A percentile compares a stretch with the other conserved stretches of the same genome.
Conservation (phyloP, 2,888 invertebrate species). For the Norana najaformis region DNA sequence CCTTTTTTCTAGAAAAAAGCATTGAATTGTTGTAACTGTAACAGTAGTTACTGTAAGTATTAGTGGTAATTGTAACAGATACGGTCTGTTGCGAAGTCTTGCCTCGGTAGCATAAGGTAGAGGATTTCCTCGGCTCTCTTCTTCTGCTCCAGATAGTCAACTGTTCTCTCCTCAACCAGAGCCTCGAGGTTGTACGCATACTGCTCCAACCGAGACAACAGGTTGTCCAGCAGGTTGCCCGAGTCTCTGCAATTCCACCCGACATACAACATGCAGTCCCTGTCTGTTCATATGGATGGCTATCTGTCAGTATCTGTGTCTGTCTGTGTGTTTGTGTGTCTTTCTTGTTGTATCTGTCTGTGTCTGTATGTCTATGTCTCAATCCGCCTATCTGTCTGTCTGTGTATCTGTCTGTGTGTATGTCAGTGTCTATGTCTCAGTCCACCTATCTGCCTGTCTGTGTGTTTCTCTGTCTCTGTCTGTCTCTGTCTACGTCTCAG, state of each 20-base stretch:
- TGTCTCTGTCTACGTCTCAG: background rate
- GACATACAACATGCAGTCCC: background rate
- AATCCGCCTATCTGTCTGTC: background rate
- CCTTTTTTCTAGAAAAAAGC: too few relatives aligned
- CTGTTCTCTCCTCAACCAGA: conserved; percentile 91
- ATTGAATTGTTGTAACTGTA: too few relatives aligned
- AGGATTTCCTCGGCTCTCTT: conserved; percentile 94
- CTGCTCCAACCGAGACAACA: conserved; percentile 93
- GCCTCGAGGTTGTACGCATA: conserved; percentile 97
- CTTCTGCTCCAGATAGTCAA: conserved; percentile 96
- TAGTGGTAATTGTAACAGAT: too few relatives aligned
- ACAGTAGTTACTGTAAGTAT: background rate
- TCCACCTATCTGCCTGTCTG: background rate
- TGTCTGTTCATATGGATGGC: too few relatives aligned
- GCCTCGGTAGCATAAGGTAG: conserved; percentile 92
- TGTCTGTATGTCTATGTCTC: background rate
- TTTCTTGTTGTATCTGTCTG: background rate
- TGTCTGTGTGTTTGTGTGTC: background rate
- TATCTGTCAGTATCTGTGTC: too few relatives aligned
- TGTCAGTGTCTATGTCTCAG: background rate
- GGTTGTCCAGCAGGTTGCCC: conserved; percentile 87
- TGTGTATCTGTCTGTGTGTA: background rate
- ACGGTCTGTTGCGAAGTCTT: too few relatives aligned
- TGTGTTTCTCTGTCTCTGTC: background rate
- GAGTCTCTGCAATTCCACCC: conserved; percentile 59